A percentile compares a stretch with the other conserved stretches of the same genome.
Evolutionary conservation across 2,113 vertebrate species (phyloP).

Genomic region (Psilopogon haemacephalus): DNA sequence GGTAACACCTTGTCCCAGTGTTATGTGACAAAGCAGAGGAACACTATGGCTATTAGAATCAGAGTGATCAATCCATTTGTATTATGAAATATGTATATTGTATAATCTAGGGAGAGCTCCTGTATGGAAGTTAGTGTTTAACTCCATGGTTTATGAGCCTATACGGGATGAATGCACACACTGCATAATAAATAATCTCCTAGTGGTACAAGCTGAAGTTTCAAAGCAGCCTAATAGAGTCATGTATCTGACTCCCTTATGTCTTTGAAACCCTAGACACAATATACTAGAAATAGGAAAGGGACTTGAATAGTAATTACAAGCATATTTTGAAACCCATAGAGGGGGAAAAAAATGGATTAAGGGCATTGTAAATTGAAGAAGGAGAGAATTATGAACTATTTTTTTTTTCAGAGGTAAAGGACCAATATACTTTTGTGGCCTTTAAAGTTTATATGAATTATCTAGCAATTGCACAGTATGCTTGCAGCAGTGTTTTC

Average conservation of each 20-base stretch:
- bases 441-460: constrained; percentile 24
- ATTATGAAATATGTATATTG: not conserved
- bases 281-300: constrained; percentile 14
- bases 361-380: constrained; percentile 15
- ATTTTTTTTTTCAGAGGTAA: constrained; percentile 1
- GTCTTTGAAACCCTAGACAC: constrained; percentile 14
- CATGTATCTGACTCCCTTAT: constrained; percentile 18
- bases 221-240: constrained; percentile 39
- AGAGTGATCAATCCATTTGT: not conserved
- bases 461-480: not conserved
- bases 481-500: constrained; percentile 7
- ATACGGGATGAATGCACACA: not conserved
- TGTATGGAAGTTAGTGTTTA: not conserved
- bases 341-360: not conserved
- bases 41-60: not conserved
- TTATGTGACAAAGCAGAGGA: not conserved
- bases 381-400: constrained; percentile 4
- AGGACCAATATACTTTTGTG: not conserved
- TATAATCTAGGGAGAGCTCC: not conserved
- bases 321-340: not conserved
- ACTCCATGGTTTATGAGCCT: not conserved
- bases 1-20: not conserved
- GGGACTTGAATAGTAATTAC: constrained; percentile 21
- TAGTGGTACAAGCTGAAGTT: not conserved
- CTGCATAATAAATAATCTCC: constrained; percentile 17